phyloP scores from a whole-genome alignment of 2,888 invertebrate genomes.

The Acleris holmiana region DNA sequence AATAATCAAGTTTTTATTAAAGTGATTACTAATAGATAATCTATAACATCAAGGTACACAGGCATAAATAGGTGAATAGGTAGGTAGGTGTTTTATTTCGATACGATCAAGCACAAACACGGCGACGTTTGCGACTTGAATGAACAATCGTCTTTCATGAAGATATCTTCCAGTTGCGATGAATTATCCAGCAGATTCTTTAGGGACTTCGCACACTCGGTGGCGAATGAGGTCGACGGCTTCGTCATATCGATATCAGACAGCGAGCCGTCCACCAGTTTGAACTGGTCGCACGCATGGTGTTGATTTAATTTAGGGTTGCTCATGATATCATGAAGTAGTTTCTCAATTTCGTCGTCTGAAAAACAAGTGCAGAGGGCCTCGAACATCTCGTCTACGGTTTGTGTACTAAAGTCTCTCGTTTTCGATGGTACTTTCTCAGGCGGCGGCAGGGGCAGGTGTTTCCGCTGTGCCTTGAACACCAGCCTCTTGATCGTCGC shows the following conservation, averaged over 20 bases:
- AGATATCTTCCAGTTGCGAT: slow-evolving; percentile 63
- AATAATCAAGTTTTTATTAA: too few relatives aligned
- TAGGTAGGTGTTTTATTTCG: too few relatives aligned
- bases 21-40: too few relatives aligned
- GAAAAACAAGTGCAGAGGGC: slow-evolving; percentile 65
- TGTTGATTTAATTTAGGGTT: slow-evolving; percentile 5
- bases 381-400: slow-evolving; percentile 61
- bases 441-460: slow-evolving; percentile 40
- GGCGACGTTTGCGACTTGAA: slow-evolving; percentile 15
- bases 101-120: too few relatives aligned
- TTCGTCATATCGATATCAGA: slow-evolving; percentile 47
- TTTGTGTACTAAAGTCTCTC: slow-evolving; percentile 59
- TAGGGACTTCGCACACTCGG: slow-evolving; percentile 57
- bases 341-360: slow-evolving; percentile 54
- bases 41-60: too few relatives aligned
- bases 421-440: slow-evolving; percentile 49
- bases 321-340: slow-evolving; percentile 44
- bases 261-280: slow-evolving; percentile 47
- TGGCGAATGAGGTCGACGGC: slow-evolving; percentile 52
- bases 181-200: slow-evolving; percentile 52
- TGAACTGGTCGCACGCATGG: slow-evolving; percentile 40
- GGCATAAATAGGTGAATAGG: too few relatives aligned
- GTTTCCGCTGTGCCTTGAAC: slow-evolving; percentile 50
- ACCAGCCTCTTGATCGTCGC: slow-evolving; percentile 57
- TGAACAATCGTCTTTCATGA: slow-evolving; percentile 56